These are phyloP conservation scores for Trematomus bernacchii DNA, from an alignment of 2,797 vertebrate species.

Conservation along the genomic window DNA sequence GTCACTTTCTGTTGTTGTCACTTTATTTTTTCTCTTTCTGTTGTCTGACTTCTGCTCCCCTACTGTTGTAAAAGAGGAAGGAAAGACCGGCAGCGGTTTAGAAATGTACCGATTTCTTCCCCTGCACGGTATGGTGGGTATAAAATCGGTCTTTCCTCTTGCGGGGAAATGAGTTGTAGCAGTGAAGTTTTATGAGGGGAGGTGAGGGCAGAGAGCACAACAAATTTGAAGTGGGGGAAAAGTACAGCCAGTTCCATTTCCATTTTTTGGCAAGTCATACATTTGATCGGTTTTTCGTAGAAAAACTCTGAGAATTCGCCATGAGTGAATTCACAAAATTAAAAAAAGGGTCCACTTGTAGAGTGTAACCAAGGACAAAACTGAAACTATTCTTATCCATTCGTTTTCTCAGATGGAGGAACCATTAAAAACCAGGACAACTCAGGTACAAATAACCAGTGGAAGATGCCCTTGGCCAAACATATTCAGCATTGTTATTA, in stretches of 20 bases:
- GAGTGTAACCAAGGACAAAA: conserved; percentile 39
- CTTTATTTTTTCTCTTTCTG: conserved; percentile 24
- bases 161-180: conserved; percentile 29
- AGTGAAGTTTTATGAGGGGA: conserved; percentile 29
- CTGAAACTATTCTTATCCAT: conserved; percentile 41
- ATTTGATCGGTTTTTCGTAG: conserved; percentile 27
- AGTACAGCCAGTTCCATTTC: conserved; percentile 37
- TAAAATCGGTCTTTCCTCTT: conserved; percentile 40
- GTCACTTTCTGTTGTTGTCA: conserved; percentile 57
- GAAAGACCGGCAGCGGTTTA: conserved; percentile 50
- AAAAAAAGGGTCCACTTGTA: conserved; percentile 31
- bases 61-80: conserved; percentile 29
- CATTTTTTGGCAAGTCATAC: conserved; percentile 22
- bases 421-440: conserved; percentile 59
- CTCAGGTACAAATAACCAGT: conserved; percentile 58
- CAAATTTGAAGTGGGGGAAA: conserved; percentile 26
- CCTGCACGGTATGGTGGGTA: conserved; percentile 29
- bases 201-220: conserved; percentile 26
- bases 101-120: conserved; percentile 41
- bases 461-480: conserved; percentile 67
- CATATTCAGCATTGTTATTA: conserved; percentile 65
- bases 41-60: conserved; percentile 32
- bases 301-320: conserved; percentile 30
- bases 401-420: conserved; percentile 69
- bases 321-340: conserved; percentile 15